These are phyloP conservation scores for Drosophila limbata DNA, from an alignment of 2,888 invertebrate genomes.

Conservation along the genomic window DNA sequence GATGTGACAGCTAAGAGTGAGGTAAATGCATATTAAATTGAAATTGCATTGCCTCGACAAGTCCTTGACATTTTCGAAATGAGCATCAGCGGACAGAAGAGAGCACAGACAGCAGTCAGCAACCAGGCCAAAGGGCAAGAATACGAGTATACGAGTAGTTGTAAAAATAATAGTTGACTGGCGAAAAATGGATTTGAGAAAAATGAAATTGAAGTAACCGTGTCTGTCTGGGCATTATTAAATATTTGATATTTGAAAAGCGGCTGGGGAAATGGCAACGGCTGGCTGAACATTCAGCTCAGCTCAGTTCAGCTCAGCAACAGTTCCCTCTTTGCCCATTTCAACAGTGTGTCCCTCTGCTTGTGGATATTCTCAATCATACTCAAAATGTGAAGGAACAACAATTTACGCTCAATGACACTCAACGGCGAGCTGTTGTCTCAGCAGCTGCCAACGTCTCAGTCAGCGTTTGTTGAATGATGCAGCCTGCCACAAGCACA, in stretches of 20 bases:
- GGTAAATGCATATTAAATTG: constrained; percentile 73
- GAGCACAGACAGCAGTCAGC: not conserved
- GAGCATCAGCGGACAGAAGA: constrained; percentile 49
- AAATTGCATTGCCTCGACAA: constrained; percentile 60
- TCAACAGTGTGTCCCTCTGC: not conserved
- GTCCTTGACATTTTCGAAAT: constrained; percentile 77
- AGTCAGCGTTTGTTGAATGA: constrained; percentile 24
- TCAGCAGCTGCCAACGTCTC: constrained; percentile 48
- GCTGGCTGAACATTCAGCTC: constrained; percentile 45
- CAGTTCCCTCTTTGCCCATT: not conserved
- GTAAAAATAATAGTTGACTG: constrained; percentile 62
- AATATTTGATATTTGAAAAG: constrained; percentile 67
- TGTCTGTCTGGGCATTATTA: constrained; percentile 75
- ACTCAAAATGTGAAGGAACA: constrained; percentile 82
- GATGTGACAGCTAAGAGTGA: constrained; percentile 34
- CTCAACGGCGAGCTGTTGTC: constrained; percentile 74
- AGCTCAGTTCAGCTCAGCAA: constrained; percentile 15
- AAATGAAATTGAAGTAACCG: constrained; percentile 51
- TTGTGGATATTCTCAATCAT: constrained; percentile 82
- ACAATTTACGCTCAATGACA: constrained; percentile 84
- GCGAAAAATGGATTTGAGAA: constrained; percentile 43
- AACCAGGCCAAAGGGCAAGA: constrained; percentile 1
- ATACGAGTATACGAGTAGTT: constrained; percentile 25
- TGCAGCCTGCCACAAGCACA: constrained; percentile 26
- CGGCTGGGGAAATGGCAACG: constrained; percentile 51